phyloP scores from a whole-genome alignment of 1,140 invertebrate genomes.

The Caenorhabditis remanei region DNA sequence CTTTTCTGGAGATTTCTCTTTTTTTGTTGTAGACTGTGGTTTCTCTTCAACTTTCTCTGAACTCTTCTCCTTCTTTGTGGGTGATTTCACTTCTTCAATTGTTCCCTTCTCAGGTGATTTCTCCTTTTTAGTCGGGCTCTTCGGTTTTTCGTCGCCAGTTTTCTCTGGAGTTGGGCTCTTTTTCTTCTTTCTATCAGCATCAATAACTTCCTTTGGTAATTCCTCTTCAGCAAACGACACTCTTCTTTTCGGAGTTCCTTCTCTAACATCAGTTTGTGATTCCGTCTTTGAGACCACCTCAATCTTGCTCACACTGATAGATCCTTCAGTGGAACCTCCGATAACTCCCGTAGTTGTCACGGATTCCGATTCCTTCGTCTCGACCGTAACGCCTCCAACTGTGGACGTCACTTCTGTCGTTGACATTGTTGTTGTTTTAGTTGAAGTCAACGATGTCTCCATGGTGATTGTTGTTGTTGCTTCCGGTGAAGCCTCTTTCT shows the following conservation, averaged over 20 bases:
- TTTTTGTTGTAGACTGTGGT: background rate
- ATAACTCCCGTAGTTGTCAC: conserved; percentile 16
- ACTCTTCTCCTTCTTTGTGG: background rate
- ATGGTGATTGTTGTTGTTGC: conserved; percentile 27
- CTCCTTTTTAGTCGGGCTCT: conserved; percentile 1
- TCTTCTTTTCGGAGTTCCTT: conserved; percentile 47
- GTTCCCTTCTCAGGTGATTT: conserved; percentile 6
- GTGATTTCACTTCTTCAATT: background rate
- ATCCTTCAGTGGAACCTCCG: conserved; percentile 19
- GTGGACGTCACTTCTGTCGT: conserved; percentile 25
- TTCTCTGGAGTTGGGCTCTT: conserved; percentile 41
- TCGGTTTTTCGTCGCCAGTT: conserved; percentile 5
- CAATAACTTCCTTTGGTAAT: conserved; percentile 30
- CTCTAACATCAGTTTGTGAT: conserved; percentile 34
- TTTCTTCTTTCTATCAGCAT: conserved; percentile 31
- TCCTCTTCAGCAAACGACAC: conserved; percentile 49
- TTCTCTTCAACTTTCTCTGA: conserved; percentile 14
- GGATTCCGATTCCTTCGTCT: conserved; percentile 47
- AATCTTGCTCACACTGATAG: conserved; percentile 39
- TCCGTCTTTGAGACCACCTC: conserved; percentile 47
- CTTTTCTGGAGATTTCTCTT: conserved; percentile 27
- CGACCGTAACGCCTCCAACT: conserved; percentile 34
- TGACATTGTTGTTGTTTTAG: conserved; percentile 28
- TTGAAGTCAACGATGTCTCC: conserved; percentile 37
- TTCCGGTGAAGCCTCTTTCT: conserved; percentile 32